Conservation (phyloP, 1,140 invertebrate genomes). For the Cotesia typhae region DNA sequence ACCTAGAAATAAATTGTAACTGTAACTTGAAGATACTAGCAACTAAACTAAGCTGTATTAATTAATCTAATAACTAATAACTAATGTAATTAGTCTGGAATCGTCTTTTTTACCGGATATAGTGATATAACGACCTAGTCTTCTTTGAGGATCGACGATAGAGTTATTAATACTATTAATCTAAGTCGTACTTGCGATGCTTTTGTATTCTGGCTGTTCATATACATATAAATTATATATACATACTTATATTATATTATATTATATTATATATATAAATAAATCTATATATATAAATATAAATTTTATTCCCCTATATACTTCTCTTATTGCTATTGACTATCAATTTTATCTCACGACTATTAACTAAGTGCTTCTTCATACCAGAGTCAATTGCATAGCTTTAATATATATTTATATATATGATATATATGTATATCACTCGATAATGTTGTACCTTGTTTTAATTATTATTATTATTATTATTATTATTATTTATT, state of each 20-base stretch:
- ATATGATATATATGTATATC: neutral
- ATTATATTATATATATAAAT: constrained; percentile 5
- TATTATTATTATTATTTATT: neutral
- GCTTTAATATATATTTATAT: constrained; percentile 26
- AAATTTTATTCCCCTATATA: too few species aligned
- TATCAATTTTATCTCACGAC: constrained; percentile 10
- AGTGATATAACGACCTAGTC: neutral
- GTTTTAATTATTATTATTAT: constrained; percentile 12
- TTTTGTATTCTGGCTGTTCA: constrained; percentile 8
- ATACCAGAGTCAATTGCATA: constrained; percentile 37
- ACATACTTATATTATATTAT: neutral
- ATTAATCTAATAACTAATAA: neutral
- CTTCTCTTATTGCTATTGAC: constrained; percentile 7
- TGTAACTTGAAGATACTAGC: too few species aligned
- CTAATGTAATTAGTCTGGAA: neutral
- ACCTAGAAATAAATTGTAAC: neutral
- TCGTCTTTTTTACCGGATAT: constrained; percentile 11
- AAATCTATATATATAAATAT: neutral
- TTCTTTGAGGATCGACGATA: neutral
- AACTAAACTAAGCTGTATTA: too few species aligned
- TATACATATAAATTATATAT: too few species aligned
- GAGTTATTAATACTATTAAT: neutral
- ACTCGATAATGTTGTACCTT: constrained; percentile 27
- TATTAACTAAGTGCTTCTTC: constrained; percentile 38
- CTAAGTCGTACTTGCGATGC: constrained; percentile 13